Base-by-base conservation (phyloP, 2,888 invertebrate genomes). In the Drosophila leonis region DNA sequence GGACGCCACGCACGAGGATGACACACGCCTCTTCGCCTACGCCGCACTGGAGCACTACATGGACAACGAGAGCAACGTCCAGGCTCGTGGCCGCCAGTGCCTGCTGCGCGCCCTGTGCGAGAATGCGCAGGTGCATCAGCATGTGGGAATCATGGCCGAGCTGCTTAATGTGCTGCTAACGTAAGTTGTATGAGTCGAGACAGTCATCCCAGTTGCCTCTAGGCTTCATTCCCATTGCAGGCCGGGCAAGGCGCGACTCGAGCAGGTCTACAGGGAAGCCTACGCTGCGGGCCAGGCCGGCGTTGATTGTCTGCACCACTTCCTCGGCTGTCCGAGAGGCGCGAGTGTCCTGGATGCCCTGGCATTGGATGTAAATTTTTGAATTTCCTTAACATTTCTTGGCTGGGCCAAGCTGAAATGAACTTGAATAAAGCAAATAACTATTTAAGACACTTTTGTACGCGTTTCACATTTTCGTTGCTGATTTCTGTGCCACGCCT, bases 281-380 rank as follows among this genome's bases (percentile, higher is more conserved):
- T 94, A 80, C 35, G 66, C 73, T 0, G 84, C 90, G 6, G 91
- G 91, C 0, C 56, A 63, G 64, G 73, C 83, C 8, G 90, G 90
- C n/a, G 76, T 74, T 4, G 94, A 95, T 91, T 96, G 96, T 83
- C 89, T 93, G 8, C 93, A 93, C 24, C 92, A 95, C 15, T 96
- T 95, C 90, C 89, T 92, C 7, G 92, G 92, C 0, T 96, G 96
- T 82, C 94, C 94, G 3, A 92, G 94, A 65, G 95, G 95, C 4
- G 93, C 94, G 62, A 95, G 95, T 1, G 86, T 96, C 33, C 92
- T 96, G 31, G 84, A 84, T 72, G 56, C 63, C 0, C 70, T 82
- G 5, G 56, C 83, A 10, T 46, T 84, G 52, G 90, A 90, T 66
- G 65, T 62, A 2, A 37, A 57, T 10, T 29, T 70, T 15, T 82